These are phyloP conservation scores for Acropora yongei DNA, from an alignment of 64 coral and sea anemone genomes.

Conservation along the genomic window DNA sequence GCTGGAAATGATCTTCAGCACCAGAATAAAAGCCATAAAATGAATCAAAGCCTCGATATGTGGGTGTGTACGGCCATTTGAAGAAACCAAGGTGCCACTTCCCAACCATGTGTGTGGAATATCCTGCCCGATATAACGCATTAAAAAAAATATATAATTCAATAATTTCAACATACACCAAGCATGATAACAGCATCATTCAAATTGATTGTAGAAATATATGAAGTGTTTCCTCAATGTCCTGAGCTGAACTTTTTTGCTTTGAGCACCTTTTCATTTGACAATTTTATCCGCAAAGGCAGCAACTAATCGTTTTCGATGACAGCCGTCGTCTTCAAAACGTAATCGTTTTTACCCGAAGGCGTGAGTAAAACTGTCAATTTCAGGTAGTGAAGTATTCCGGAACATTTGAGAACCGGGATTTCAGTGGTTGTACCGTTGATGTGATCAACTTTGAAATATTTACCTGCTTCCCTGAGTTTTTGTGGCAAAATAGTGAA, in stretches of 20 bases:
- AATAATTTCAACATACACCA: background rate
- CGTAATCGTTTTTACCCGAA: no score
- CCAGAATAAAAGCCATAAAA: slow-evolving; percentile 56
- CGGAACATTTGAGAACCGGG: background rate
- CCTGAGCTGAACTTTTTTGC: no score
- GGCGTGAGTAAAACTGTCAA: no score
- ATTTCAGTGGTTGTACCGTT: background rate
- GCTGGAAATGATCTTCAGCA: slow-evolving; percentile 61
- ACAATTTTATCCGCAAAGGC: no score
- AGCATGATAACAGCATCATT: no score
- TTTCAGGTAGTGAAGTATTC: no score
- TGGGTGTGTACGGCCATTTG: slow-evolving; percentile 55
- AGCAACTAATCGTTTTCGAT: no score
- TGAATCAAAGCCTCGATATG: slow-evolving; percentile 59
- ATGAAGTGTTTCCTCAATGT: no score
- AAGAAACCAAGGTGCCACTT: slow-evolving; percentile 67
- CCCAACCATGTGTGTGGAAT: slow-evolving; percentile 58
- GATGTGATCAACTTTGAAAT: background rate
- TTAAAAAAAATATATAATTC: background rate
- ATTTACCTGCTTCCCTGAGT: slow-evolving; percentile 16
- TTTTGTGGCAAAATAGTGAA: background rate
- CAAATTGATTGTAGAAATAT: no score
- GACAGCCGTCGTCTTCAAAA: no score
- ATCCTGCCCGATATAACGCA: background rate
- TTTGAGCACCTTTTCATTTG: no score